Conservation (phyloP, 2,888 invertebrate species). For the Tiliacea citrago region DNA sequence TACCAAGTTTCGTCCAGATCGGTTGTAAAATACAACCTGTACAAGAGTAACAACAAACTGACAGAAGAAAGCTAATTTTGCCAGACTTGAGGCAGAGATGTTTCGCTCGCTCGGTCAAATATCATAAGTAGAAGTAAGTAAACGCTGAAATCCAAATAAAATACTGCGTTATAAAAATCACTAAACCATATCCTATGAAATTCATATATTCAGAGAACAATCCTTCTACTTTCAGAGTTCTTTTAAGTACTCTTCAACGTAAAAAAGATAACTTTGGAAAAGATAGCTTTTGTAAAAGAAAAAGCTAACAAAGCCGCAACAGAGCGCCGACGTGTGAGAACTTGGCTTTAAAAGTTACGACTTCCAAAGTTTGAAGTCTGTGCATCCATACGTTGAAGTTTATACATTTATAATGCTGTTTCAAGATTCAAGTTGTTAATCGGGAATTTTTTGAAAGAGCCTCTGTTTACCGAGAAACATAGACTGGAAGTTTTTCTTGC, state of each 20-base stretch:
- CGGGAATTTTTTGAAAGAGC: slow-evolving; percentile 26
- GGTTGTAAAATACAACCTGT: no score
- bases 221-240: slow-evolving; percentile 47
- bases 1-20: no score
- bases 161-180: slow-evolving; percentile 12
- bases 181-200: slow-evolving; percentile 31
- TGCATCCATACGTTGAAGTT: slow-evolving; percentile 60
- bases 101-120: no score
- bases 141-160: no score
- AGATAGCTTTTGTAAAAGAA: slow-evolving; percentile 56
- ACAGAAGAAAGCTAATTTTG: no score
- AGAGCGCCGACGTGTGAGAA: slow-evolving; percentile 61
- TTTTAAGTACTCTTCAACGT: slow-evolving; percentile 50
- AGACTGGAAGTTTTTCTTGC: not conserved
- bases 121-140: no score
- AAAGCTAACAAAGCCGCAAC: slow-evolving; percentile 60
- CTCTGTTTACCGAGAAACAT: not conserved
- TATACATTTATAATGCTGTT: slow-evolving; percentile 58
- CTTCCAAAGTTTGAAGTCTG: slow-evolving; percentile 56
- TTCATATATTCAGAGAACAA: slow-evolving; percentile 59
- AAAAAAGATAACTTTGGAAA: slow-evolving; percentile 58
- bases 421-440: slow-evolving; percentile 46
- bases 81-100: no score
- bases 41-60: no score
- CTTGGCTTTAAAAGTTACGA: slow-evolving; percentile 55